Evolutionary conservation across 2,888 invertebrate genomes (phyloP), one percentile per base, ranked within the genome.

Genomic region (Alsophila aescularia): DNA sequence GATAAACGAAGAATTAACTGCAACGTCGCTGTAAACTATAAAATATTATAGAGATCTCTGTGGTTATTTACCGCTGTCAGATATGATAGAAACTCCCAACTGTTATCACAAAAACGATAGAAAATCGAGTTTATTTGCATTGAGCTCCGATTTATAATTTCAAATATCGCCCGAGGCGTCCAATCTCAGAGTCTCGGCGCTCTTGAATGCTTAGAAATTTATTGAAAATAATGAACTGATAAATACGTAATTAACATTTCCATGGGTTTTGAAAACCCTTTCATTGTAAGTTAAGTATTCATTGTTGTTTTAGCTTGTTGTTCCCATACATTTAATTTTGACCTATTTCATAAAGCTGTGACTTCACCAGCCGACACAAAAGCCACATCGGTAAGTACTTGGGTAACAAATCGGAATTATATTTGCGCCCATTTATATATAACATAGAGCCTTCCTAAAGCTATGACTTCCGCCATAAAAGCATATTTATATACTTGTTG

Each of bases 241-340:
- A 40, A 55, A 44, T 45, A 21, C 44, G 49, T 50, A 50, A 50
- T 50, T 55, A 50, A 24, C 45, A 40, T 48, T 18, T 21, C 21
- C 8, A 39, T 32, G n/a, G 31, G 1, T 27, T 48, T 10, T 21
- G 18, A 44, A 55, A 41, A n/a, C n/a, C 29, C 2, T 50, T 50
- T 39, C 40, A 16, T 37, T 44, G 15, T 31, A n/a, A 39, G 8
- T 15, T 48, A 14, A 1, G 3, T n/a, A 24, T 34, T 44, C 13
- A 24, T 21, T 27, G 41, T 31, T 31, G 27, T 24, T 7, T 24
- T 41, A 40, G 9, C n/a, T 21, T 14, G 1, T 40, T n/a, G n/a
- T n/a, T n/a, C n/a, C n/a, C n/a, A n/a, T n/a, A n/a, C n/a, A n/a
- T n/a, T n/a, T n/a, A n/a, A n/a, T n/a, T n/a, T n/a, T n/a, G n/a